Evolutionary conservation across 2,113 vertebrate species (phyloP).

Genomic region (Pampusana beccarii): DNA sequence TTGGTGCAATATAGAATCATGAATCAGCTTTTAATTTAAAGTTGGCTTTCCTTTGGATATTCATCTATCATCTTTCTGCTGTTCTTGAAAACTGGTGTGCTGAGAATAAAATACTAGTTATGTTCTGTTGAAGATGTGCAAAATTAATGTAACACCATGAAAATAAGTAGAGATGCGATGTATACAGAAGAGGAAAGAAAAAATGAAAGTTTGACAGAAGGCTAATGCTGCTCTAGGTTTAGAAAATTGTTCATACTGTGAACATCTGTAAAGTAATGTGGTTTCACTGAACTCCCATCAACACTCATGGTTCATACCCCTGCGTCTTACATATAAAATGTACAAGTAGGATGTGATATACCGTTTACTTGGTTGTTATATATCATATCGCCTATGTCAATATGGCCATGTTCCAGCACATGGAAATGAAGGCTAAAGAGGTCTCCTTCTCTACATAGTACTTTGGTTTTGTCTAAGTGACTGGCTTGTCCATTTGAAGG

Average conservation of each 20-base stretch:
- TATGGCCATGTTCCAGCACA: not conserved
- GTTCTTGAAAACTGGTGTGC: not conserved
- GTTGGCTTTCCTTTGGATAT: not conserved
- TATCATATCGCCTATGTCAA: fast-evolving
- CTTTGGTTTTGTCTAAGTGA: not conserved
- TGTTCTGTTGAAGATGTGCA: not conserved
- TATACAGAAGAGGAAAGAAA: not conserved
- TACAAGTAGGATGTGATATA: not conserved
- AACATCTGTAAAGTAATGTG: not conserved
- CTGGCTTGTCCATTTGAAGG: not conserved
- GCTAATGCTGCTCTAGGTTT: not conserved
- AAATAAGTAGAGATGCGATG: not conserved
- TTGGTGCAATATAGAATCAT: not conserved
- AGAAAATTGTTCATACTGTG: not conserved
- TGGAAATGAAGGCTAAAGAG: not conserved
- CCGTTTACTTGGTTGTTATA: not conserved
- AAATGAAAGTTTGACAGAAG: not conserved
- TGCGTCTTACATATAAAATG: not conserved
- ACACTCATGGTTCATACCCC: not conserved
- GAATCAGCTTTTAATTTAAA: not conserved
- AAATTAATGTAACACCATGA: not conserved
- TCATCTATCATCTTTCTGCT: not conserved
- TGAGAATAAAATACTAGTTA: not conserved
- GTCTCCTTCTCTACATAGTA: not conserved
- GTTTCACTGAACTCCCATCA: not conserved